Percentiles rank a stretch among this genome's conserved stretches.
Evolutionary conservation across 2,797 vertebrate genomes (phyloP).

Genomic region (Ambastaia sidthimunki): DNA sequence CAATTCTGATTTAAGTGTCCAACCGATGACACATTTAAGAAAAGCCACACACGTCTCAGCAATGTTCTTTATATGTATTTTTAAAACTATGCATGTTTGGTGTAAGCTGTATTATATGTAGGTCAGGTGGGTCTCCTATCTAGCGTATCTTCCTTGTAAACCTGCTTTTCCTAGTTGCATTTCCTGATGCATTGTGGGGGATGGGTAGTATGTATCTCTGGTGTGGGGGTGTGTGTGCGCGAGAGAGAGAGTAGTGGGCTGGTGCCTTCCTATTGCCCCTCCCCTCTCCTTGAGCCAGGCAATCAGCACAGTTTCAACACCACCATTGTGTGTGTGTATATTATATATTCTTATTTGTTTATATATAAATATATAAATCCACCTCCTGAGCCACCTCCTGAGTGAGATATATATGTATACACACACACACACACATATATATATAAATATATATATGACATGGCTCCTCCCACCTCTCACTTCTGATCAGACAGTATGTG

Average conservation of each 20-base stretch:
- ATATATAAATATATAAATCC: too few relatives aligned
- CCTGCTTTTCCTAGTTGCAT: constrained; percentile 57
- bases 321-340: constrained; percentile 29
- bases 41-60: background rate
- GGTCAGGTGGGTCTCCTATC: constrained; percentile 46
- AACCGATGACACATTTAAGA: background rate
- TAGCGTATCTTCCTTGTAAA: constrained; percentile 12
- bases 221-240: constrained; percentile 44
- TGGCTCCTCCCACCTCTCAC: constrained; percentile 48
- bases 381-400: too few relatives aligned
- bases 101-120: constrained; percentile 54
- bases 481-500: background rate
- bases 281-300: constrained; percentile 65
- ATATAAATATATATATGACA: constrained; percentile 40
- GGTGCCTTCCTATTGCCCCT: constrained; percentile 63
- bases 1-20: constrained; percentile 1
- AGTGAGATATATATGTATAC: constrained; percentile 18
- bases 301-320: constrained; percentile 61
- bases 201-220: constrained; percentile 66
- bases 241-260: constrained; percentile 61
- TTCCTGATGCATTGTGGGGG: constrained; percentile 70
- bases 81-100: background rate
- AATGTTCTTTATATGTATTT: background rate
- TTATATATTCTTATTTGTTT: background rate
- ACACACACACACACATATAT: constrained; percentile 5